Evolutionary conservation across 2,797 vertebrate genomes (phyloP), one percentile per base, ranked within the genome.

Genomic region (Phaenicophaeus curvirostris): DNA sequence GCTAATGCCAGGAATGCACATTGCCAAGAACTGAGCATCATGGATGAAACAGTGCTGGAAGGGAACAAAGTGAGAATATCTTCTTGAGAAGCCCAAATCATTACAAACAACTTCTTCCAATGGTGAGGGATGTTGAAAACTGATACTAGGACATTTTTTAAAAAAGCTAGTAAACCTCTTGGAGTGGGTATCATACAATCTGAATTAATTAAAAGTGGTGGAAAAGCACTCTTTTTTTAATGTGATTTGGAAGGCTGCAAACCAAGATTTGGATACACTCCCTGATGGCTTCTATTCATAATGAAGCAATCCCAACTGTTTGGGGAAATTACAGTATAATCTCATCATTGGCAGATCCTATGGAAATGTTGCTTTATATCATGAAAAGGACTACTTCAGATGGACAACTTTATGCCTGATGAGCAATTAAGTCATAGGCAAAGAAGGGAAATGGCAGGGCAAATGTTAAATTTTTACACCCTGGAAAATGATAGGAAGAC

Each of bases 191-290:
- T 72, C 19, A n/a, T 33, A 33, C 53, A 72, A 84, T 41, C 1
- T 7, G 51, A 89, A 84, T 66, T 78, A 59, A 94, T 84, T 86
- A 78, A 55, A 94, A 88, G 58, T 41, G 42, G 19, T 41, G 50
- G 50, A 89, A 76, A 95, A 96, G 61, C 1, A 13, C 59, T 86
- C 62, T 90, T 78, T 66, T 78, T 76, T 81, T 90, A 95, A 90
- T 88, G 39, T 63, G 95, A 93, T 93, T 81, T 90, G 69, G 80
- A 93, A 91, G 80, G 69, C 62, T 91, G 76, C 90, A 79, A 95
- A 86, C 69, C 66, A 85, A 86, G 86, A 84, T 73, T 78, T 94
- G 95, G 86, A 95, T 84, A 81, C 30, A 21, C 10, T 72, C 58
- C 76, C 51, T 6, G 0, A 33, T 3, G 21, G 76, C 31, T 91